phyloP scores from a whole-genome alignment of 2,113 vertebrate genomes.

The Vanacampus margaritifer region DNA sequence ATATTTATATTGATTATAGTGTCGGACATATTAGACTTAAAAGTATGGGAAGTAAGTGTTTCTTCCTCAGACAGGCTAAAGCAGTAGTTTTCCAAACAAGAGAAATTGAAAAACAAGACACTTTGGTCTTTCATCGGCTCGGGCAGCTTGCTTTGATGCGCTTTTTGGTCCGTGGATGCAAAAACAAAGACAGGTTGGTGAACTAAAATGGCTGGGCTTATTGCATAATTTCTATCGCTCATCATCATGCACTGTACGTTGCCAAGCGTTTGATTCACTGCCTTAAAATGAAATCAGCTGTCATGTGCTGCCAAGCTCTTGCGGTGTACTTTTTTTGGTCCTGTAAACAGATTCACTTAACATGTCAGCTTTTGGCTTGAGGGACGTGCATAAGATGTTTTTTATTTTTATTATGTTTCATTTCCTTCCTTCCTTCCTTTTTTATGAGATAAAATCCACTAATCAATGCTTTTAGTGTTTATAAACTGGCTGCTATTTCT shows the following conservation, averaged over 20 bases:
- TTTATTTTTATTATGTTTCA: slow-evolving; percentile 10
- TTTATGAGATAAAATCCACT: slow-evolving; percentile 9
- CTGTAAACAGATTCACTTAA: slow-evolving; percentile 26
- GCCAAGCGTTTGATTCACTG: slow-evolving; percentile 49
- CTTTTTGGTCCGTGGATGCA: neutral
- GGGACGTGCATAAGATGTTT: slow-evolving; percentile 14
- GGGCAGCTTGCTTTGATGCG: slow-evolving; percentile 14
- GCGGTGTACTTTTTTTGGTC: slow-evolving; percentile 24
- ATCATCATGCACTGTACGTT: slow-evolving; percentile 32
- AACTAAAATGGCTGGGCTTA: slow-evolving; percentile 44
- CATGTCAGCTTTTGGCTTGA: slow-evolving; percentile 29
- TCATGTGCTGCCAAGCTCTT: slow-evolving; percentile 49
- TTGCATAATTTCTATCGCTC: slow-evolving; percentile 50
- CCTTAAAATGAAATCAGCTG: slow-evolving; percentile 48
- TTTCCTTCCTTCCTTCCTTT: slow-evolving; percentile 2
- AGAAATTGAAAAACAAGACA: slow-evolving; percentile 20
- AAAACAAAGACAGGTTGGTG: slow-evolving; percentile 20
- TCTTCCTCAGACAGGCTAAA: neutral
- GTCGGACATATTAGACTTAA: neutral
- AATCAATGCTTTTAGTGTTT: slow-evolving; percentile 7
- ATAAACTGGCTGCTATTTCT: neutral
- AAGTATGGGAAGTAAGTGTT: neutral
- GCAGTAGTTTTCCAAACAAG: slow-evolving; percentile 11
- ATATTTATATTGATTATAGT: neutral
- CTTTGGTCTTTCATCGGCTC: slow-evolving; percentile 32